phyloP scores from a whole-genome alignment of 2,888 invertebrate genomes.

The Atethmia centrago region DNA sequence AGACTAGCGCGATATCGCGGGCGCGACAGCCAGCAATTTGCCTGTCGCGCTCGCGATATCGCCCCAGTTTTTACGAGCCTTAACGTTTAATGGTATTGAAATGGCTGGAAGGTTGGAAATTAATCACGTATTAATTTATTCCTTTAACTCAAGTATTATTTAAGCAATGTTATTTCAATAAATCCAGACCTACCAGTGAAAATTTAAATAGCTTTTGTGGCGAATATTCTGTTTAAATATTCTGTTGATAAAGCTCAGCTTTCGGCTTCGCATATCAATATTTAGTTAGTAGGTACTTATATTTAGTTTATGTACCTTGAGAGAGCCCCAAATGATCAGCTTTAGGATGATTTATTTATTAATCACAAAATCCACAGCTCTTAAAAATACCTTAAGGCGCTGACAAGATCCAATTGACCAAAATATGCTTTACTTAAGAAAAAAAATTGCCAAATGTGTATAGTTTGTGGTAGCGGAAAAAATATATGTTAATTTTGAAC shows the following conservation, averaged over 20 bases:
- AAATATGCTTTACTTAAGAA: no score
- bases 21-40: no score
- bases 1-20: no score
- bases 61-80: no score
- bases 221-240: constrained; percentile 15
- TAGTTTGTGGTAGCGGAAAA: no score
- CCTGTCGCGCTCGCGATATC: no score
- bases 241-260: constrained; percentile 3
- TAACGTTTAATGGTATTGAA: background rate
- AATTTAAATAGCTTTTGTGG: constrained; percentile 13
- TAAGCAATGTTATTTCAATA: background rate
- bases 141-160: background rate
- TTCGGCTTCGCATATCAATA: constrained; percentile 17
- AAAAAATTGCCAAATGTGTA: no score
- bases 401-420: no score
- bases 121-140: constrained; percentile 3
- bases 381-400: no score
- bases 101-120: background rate
- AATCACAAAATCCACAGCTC: no score
- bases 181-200: constrained; percentile 3
- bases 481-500: no score
- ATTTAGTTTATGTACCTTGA: constrained; percentile 21
- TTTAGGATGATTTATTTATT: constrained; percentile 46
- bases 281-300: constrained; percentile 13
- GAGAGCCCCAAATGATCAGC: constrained; percentile 14